These are phyloP conservation scores for Festucalex cinctus DNA, from an alignment of 2,113 vertebrate species.

Conservation along the genomic window DNA sequence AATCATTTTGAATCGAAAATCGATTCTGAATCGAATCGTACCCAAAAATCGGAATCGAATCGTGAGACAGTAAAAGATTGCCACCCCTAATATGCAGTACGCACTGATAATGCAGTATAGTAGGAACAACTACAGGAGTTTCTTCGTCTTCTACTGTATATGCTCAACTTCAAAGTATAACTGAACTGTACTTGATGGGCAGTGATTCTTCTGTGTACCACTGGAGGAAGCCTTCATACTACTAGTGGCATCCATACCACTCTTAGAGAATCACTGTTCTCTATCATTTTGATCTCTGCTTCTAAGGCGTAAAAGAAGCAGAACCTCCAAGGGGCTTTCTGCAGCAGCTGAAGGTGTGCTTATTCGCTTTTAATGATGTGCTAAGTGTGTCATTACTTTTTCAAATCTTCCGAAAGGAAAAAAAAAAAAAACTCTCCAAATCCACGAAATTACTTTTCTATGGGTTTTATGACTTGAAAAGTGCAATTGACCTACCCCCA, in stretches of 20 bases:
- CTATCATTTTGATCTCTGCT: too few species aligned
- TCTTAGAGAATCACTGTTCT: too few species aligned
- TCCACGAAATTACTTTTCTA: slow-evolving; percentile 48
- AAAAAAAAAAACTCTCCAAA: slow-evolving; percentile 27
- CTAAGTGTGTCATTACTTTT: slow-evolving; percentile 59
- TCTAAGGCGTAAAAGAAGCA: slow-evolving; percentile 9
- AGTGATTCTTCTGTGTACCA: too few species aligned
- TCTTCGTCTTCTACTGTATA: too few species aligned
- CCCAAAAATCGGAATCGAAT: too few species aligned
- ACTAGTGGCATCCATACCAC: too few species aligned
- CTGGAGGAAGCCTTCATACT: too few species aligned
- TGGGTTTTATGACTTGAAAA: slow-evolving; percentile 63
- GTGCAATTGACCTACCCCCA: slow-evolving; percentile 54
- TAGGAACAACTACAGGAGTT: background rate
- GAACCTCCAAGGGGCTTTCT: slow-evolving; percentile 25
- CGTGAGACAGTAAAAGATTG: too few species aligned
- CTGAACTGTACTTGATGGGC: background rate
- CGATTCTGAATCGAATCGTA: too few species aligned
- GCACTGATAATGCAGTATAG: background rate
- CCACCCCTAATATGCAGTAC: too few species aligned
- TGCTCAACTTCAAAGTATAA: background rate
- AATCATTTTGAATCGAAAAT: too few species aligned
- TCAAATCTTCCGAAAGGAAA: slow-evolving; percentile 24
- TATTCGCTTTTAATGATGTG: slow-evolving; percentile 64
- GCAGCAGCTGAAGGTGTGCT: slow-evolving; percentile 48